A percentile compares a stretch with the other conserved stretches of the same genome.
Evolutionary conservation across 2,113 vertebrate species (phyloP).

Genomic region (Salvelinus alpinus): DNA sequence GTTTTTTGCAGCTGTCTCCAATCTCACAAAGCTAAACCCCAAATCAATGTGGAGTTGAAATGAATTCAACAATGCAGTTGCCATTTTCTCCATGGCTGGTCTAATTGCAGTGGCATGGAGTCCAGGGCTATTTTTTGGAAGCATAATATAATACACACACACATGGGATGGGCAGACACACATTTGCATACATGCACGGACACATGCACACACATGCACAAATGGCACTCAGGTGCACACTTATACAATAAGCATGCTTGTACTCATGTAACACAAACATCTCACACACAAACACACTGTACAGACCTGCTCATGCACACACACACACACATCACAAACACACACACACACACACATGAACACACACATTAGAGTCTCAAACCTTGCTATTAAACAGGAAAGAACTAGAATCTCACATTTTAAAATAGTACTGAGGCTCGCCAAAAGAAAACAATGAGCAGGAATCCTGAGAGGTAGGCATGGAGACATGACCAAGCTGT

Average conservation of each 20-base stretch:
- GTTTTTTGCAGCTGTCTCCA: neutral
- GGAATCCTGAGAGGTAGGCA: constrained; percentile 53
- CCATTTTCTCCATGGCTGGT: neutral
- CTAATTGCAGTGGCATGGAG: neutral
- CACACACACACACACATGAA: neutral
- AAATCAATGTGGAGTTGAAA: neutral
- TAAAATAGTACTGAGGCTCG: no score
- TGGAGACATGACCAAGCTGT: constrained; percentile 43
- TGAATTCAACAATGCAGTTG: neutral
- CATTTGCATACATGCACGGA: neutral
- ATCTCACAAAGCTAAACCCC: neutral
- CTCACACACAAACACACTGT: no score
- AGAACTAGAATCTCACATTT: neutral
- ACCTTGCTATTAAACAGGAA: neutral
- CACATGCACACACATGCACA: neutral
- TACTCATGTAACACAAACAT: neutral
- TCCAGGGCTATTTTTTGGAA: neutral
- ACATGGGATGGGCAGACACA: neutral
- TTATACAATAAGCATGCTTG: no score
- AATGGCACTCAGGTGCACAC: neutral
- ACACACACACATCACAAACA: neutral
- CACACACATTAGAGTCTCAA: constrained; percentile 10
- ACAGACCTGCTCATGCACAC: neutral
- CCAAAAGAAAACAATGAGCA: constrained; percentile 27
- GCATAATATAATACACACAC: neutral